phyloP scores from a whole-genome alignment of 2,888 invertebrate species.

The Ormyrus nitidulus region DNA sequence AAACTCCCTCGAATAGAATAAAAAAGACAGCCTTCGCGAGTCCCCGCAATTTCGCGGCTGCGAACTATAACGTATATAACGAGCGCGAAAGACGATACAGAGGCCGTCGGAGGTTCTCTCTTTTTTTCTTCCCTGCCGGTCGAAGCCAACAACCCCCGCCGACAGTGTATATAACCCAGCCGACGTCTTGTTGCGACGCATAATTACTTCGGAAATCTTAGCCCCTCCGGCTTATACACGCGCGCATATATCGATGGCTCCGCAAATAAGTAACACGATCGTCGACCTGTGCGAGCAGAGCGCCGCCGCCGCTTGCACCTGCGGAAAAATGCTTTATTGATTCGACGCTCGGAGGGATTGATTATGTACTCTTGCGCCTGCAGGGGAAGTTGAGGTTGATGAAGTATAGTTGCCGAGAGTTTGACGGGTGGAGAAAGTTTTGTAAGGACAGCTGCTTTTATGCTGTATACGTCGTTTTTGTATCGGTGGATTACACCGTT shows the following conservation, averaged over 20 bases:
- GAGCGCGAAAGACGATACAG: slow-evolving; percentile 30
- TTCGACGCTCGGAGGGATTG: background rate
- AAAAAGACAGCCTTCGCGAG: too few relatives aligned
- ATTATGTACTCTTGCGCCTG: slow-evolving; percentile 1
- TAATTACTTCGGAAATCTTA: slow-evolving; percentile 44
- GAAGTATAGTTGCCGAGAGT: too few relatives aligned
- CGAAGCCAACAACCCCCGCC: slow-evolving; percentile 9
- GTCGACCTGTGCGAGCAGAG: background rate
- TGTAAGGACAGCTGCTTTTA: too few relatives aligned
- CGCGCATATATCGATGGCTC: slow-evolving; percentile 39
- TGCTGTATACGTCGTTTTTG: too few relatives aligned
- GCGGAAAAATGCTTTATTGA: too few relatives aligned
- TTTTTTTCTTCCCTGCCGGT: background rate
- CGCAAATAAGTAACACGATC: slow-evolving; percentile 44
- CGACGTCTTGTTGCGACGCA: background rate
- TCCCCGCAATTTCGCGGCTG: background rate
- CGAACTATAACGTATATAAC: background rate
- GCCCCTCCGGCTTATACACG: background rate
- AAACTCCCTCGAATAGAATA: too few relatives aligned
- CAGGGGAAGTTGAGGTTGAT: background rate
- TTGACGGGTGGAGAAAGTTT: too few relatives aligned
- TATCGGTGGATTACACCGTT: too few relatives aligned
- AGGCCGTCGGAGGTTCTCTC: background rate
- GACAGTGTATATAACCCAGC: background rate
- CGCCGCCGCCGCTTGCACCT: background rate